These are phyloP conservation scores for Pterois miles DNA, from an alignment of 2,797 vertebrate genomes.

Conservation along the genomic window DNA sequence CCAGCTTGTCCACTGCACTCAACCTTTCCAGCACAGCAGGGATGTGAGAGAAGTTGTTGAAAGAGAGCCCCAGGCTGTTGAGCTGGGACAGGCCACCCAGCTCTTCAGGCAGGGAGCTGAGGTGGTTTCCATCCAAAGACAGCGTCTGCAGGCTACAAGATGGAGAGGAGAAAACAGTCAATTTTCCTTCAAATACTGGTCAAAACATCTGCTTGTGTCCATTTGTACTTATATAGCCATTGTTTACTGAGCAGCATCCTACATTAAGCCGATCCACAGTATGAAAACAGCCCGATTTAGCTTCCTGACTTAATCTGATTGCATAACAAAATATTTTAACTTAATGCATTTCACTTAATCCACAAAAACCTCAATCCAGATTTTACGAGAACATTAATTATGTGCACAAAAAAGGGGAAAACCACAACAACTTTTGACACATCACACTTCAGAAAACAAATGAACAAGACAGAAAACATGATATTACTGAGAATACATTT, in stretches of 20 bases:
- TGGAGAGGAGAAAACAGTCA: constrained; percentile 11
- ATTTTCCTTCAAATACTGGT: constrained; percentile 7
- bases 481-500: not conserved
- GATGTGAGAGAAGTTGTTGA: constrained; percentile 91
- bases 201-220: constrained; percentile 12
- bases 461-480: not conserved
- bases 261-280: not conserved
- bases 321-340: constrained; percentile 38
- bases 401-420: not conserved
- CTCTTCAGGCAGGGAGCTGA: constrained; percentile 90
- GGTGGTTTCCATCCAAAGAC: constrained; percentile 93
- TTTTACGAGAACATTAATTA: not conserved
- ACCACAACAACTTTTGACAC: not conserved
- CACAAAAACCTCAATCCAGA: constrained; percentile 3
- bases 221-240: constrained; percentile 1
- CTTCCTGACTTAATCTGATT: constrained; percentile 52
- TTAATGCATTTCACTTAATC: constrained; percentile 37
- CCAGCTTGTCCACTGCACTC: constrained; percentile 86
- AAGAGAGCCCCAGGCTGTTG: constrained; percentile 91
- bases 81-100: constrained; percentile 90
- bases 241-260: constrained; percentile 6
- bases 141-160: constrained; percentile 91
- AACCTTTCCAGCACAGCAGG: constrained; percentile 90
- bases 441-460: not conserved
- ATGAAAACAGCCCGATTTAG: constrained; percentile 40